Evolutionary conservation across 2,888 invertebrate species (phyloP).

Genomic region (Phyllotreta cruciferae): DNA sequence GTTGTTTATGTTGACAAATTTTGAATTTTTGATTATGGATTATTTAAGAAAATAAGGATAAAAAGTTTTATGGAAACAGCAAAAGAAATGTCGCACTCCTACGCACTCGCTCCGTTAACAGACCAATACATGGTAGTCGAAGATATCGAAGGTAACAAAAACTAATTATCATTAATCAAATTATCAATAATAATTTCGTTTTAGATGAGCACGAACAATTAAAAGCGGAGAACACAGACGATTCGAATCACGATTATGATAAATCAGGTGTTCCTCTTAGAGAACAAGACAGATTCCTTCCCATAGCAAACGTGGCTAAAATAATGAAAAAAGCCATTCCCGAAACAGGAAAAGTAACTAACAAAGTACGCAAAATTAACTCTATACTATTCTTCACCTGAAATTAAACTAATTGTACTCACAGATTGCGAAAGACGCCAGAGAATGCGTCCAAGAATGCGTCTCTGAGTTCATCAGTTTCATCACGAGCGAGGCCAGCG

Average conservation of each 20-base stretch:
- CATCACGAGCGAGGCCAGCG: slow-evolving; percentile 98
- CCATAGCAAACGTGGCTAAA: slow-evolving; percentile 98
- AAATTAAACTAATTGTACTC: slow-evolving; percentile 37
- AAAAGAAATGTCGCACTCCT: slow-evolving; percentile 64
- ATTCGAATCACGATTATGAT: slow-evolving; percentile 74
- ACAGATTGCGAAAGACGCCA: slow-evolving; percentile 96
- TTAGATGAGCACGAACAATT: slow-evolving; percentile 63
- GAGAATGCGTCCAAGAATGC: slow-evolving; percentile 99
- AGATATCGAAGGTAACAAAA: slow-evolving; percentile 59
- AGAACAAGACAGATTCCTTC: slow-evolving; percentile 95
- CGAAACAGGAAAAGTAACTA: slow-evolving; percentile 86
- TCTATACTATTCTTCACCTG: neutral
- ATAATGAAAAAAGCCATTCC: slow-evolving; percentile 99
- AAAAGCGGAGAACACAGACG: slow-evolving; percentile 77
- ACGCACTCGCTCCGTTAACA: slow-evolving; percentile 53
- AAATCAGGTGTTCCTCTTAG: slow-evolving; percentile 73
- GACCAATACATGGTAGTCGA: slow-evolving; percentile 63
- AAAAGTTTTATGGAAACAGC: slow-evolving; percentile 57
- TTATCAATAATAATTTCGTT: slow-evolving; percentile 26
- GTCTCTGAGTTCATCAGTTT: slow-evolving; percentile 99
- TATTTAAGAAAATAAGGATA: too few species aligned
- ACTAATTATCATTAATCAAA: too few species aligned
- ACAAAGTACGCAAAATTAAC: slow-evolving; percentile 46
- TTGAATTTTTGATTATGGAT: too few species aligned
- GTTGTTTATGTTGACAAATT: too few species aligned